A percentile compares a stretch with the other conserved stretches of the same genome.
Evolutionary conservation across 2,888 invertebrate species (phyloP).

Genomic region (Thereva nobilitata): DNA sequence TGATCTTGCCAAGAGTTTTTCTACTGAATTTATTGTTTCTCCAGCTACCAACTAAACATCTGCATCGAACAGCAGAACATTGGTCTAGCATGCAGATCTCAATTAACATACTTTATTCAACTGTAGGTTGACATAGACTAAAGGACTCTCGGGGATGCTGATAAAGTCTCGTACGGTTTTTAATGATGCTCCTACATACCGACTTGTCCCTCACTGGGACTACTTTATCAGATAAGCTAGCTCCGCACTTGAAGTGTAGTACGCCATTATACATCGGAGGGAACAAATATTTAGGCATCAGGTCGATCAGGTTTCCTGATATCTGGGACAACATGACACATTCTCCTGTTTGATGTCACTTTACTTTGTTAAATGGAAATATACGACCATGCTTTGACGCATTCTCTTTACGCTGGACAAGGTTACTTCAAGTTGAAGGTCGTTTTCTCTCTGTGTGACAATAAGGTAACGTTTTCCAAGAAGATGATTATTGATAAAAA

Average conservation of each 20-base stretch:
- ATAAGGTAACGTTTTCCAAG: neutral
- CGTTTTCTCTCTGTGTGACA: slow-evolving; percentile 10
- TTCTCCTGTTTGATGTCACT: slow-evolving; percentile 37
- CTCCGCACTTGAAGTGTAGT: slow-evolving; percentile 21
- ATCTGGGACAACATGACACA: slow-evolving; percentile 38
- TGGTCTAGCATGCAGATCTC: slow-evolving; percentile 39
- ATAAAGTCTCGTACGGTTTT: slow-evolving; percentile 38
- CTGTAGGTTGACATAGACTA: slow-evolving; percentile 29
- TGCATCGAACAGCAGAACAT: slow-evolving; percentile 12
- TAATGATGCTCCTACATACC: slow-evolving; percentile 38
- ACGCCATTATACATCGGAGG: slow-evolving; percentile 22
- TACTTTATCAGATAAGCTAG: slow-evolving; percentile 29
- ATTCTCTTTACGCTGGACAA: slow-evolving; percentile 30
- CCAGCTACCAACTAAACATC: slow-evolving; percentile 32
- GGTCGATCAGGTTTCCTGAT: slow-evolving; percentile 37
- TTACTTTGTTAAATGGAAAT: slow-evolving; percentile 29
- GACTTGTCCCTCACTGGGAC: slow-evolving; percentile 33
- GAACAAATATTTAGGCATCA: slow-evolving; percentile 36
- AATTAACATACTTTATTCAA: slow-evolving; percentile 43
- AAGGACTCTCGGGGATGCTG: slow-evolving; percentile 22
- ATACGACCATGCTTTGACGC: slow-evolving; percentile 33
- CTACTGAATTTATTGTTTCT: slow-evolving; percentile 38
- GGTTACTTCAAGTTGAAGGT: slow-evolving; percentile 38
- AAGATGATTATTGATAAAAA: slow-evolving; percentile 13
- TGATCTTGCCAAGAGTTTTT: slow-evolving; percentile 27